Base-by-base conservation (phyloP, 1,140 invertebrate species). In the Phthorimaea operculella region DNA sequence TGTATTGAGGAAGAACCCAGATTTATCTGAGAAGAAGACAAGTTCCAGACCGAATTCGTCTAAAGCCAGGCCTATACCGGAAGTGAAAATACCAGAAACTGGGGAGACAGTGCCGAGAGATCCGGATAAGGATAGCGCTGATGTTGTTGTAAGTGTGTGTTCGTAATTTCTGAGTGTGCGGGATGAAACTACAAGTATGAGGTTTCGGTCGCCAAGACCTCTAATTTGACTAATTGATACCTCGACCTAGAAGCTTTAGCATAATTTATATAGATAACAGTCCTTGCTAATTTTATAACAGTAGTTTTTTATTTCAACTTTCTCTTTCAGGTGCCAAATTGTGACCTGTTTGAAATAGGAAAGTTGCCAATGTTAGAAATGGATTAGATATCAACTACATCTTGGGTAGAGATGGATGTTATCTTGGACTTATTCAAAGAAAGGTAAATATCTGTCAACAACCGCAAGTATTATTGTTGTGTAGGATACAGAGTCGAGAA, bases 321-420 rank as follows among this genome's bases (percentile, higher is more conserved):
- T 14, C 21, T 28, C 21, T 62, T 66, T 34, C 64, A 91, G 89
- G 87, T 93, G 1, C 92, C 92, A 0, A 86, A 90, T 49, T 90
- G 90, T 57, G 92, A 94, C 82, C 74, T 93, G 52, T 94, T 93
- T 65, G 89, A 92, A 70, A 79, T 87, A 34, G 77, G 84, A 21
- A 79, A 70, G 6, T 68, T 90, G 55, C 90, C 90, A 3, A 87
- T 87, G 55, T 68, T 91, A 2, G 78, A 10, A 83, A 85, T 54
- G 82, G 82, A 34, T 58, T 83, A 15, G 79, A 85, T 51, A 80
- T 85, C 11, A 79, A 83, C 52, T 81, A 82, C 49, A 85, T 83
- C 52, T 58, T 85, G 14, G 84, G 89, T 33, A 79, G 88, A 54
- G 87, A 89, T 36, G 92, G 92, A 3, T 92, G 91, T 66, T 94